These are phyloP conservation scores for Ennomos erosarius DNA, from an alignment of 2,888 invertebrate species.

Conservation along the genomic window DNA sequence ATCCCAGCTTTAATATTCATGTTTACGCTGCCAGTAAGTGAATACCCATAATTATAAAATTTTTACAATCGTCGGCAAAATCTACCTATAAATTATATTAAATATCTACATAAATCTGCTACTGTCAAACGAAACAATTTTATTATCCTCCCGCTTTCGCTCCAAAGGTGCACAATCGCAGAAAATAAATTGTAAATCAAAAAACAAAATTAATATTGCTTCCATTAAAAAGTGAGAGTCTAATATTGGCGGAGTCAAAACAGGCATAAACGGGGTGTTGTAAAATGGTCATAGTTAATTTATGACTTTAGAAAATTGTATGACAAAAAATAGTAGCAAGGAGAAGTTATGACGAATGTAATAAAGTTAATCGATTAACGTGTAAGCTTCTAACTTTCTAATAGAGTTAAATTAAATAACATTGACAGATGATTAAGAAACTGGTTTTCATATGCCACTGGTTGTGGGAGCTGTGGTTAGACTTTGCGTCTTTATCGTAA, in stretches of 20 bases:
- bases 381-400: constrained; percentile 46
- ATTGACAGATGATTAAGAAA: constrained; percentile 26
- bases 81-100: constrained; percentile 21
- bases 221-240: constrained; percentile 53
- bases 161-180: constrained; percentile 32
- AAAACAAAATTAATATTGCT: constrained; percentile 40
- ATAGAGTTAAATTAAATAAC: constrained; percentile 30
- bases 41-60: constrained; percentile 10
- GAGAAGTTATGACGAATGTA: constrained; percentile 38
- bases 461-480: constrained; percentile 1
- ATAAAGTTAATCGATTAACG: constrained; percentile 32
- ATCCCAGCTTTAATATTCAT: neutral
- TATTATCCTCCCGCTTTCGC: constrained; percentile 38
- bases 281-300: constrained; percentile 53
- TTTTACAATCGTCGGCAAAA: constrained; percentile 21
- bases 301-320: constrained; percentile 63
- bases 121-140: constrained; percentile 39
- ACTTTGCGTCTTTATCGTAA: neutral
- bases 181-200: constrained; percentile 49
- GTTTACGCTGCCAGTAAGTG: constrained; percentile 16
- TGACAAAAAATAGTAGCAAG: constrained; percentile 51
- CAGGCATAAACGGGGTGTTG: constrained; percentile 38
- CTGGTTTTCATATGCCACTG: constrained; percentile 8
- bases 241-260: constrained; percentile 39
- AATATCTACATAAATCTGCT: constrained; percentile 31